Evolutionary conservation across 2,797 vertebrate genomes (phyloP), one percentile per base, ranked within the genome.

Genomic region (Sebastes umbrosus): DNA sequence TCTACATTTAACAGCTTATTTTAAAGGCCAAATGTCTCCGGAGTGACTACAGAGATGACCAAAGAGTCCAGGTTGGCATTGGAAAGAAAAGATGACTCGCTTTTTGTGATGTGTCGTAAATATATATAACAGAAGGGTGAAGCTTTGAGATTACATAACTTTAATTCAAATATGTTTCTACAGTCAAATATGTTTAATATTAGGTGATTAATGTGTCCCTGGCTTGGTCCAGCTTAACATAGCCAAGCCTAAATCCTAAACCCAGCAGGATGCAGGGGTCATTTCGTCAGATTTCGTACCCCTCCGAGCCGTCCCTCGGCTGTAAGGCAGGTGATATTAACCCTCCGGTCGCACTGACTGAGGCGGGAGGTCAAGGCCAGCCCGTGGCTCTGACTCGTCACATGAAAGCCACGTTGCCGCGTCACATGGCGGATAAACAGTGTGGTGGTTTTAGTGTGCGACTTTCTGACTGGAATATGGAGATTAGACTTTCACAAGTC

Each of bases 381-480:
- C 34, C n/a, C 36, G 5, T 29, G 62, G 68, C 75, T 63, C 65
- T 52, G 73, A 60, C 62, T 68, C 16, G 66, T 91, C 89, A 91
- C 90, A 88, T 91, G 90, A 88, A 75, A 39, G 13, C 75, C 84
- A 54, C 29, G 22, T 64, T 29, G 76, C 85, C 4, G 6, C 32
- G 77, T 93, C 90, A 91, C 87, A 87, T 80, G 4, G 25, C 14
- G 32, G 79, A 72, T 83, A 75, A 83, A 72, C 39, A 6, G 13
- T 27, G 27, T 11, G 14, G 11, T 5, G 10, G 31, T 25, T 60
- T 68, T 75, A 13, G 29, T 24, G 34, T 54, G 32, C 3, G 10
- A 54, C 55, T 58, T 59, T 72, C 9, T 55, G n/a, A 75, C 39
- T 43, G 18, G 57, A 83, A 59, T 43, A 31, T 27, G 25, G 22